These are phyloP conservation scores for Dryobotodes eremita DNA, from an alignment of 2,888 invertebrate species.

Conservation along the genomic window DNA sequence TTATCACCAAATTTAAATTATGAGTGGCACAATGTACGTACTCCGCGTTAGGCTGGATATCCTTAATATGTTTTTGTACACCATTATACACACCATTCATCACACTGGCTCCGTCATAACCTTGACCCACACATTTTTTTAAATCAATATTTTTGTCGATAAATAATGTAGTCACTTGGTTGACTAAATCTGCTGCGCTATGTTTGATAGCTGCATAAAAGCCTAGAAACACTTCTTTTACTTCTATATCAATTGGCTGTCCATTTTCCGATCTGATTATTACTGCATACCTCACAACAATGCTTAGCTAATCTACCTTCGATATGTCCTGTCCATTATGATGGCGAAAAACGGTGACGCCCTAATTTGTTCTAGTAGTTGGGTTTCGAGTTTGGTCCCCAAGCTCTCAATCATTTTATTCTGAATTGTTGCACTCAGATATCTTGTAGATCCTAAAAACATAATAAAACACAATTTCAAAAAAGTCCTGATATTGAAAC, in stretches of 20 bases:
- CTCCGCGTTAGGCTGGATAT: too few relatives aligned
- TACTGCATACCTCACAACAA: constrained; percentile 67
- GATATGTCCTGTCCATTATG: constrained; percentile 70
- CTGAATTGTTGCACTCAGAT: constrained; percentile 59
- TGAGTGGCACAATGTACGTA: too few relatives aligned
- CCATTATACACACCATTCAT: constrained; percentile 62
- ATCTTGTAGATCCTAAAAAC: constrained; percentile 64
- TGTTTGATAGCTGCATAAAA: too few relatives aligned
- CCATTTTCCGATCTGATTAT: constrained; percentile 53
- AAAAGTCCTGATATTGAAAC: background rate
- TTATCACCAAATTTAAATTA: constrained; percentile 60
- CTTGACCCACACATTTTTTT: background rate
- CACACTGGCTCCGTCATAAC: too few relatives aligned
- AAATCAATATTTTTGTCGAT: too few relatives aligned
- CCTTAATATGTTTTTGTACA: constrained; percentile 64
- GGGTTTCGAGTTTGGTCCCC: constrained; percentile 61
- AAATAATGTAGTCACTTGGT: too few relatives aligned
- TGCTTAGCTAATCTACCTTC: constrained; percentile 72
- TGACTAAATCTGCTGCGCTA: too few relatives aligned
- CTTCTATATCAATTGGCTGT: background rate
- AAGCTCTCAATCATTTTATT: constrained; percentile 63
- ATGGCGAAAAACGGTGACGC: constrained; percentile 64
- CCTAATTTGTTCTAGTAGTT: constrained; percentile 40
- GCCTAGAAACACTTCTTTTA: too few relatives aligned
- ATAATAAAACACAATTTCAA: constrained; percentile 2